Evolutionary conservation across 2,888 invertebrate genomes (phyloP).

Genomic region (Oscheius sp.): DNA sequence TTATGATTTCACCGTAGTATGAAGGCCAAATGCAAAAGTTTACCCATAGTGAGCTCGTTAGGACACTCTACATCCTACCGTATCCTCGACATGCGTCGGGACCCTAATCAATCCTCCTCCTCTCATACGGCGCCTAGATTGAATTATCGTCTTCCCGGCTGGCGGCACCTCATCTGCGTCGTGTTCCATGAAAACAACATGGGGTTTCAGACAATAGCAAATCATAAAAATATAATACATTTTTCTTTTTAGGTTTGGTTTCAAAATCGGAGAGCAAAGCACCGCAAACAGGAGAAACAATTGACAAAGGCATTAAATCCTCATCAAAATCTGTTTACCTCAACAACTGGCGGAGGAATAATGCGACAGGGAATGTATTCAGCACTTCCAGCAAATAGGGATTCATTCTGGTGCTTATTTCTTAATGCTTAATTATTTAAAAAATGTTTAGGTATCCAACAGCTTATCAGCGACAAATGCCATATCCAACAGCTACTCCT

Average conservation of each 20-base stretch:
- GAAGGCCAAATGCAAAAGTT: constrained; percentile 1
- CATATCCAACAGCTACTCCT: constrained; percentile 63
- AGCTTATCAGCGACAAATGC: constrained; percentile 63
- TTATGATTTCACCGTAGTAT: neutral
- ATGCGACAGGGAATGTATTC: constrained; percentile 57
- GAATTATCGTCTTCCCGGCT: constrained; percentile 26
- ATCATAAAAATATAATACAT: neutral
- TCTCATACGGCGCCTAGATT: constrained; percentile 25
- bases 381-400: constrained; percentile 39
- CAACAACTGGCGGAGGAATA: constrained; percentile 43
- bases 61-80: constrained; percentile 23
- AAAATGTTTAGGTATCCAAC: constrained; percentile 49
- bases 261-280: constrained; percentile 67
- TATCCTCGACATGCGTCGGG: constrained; percentile 20
- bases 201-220: neutral
- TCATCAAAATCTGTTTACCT: constrained; percentile 41
- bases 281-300: constrained; percentile 70
- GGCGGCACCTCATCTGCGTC: constrained; percentile 30
- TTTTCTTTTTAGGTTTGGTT: constrained; percentile 67
- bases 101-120: constrained; percentile 29
- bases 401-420: constrained; percentile 39
- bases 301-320: constrained; percentile 63
- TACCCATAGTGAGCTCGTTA: constrained; percentile 28
- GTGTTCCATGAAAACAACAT: constrained; percentile 17
- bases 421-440: neutral